Percentiles rank a stretch among this genome's conserved stretches.
Evolutionary conservation across 2,888 invertebrate species (phyloP).

Genomic region (Andricus quercusramuli): DNA sequence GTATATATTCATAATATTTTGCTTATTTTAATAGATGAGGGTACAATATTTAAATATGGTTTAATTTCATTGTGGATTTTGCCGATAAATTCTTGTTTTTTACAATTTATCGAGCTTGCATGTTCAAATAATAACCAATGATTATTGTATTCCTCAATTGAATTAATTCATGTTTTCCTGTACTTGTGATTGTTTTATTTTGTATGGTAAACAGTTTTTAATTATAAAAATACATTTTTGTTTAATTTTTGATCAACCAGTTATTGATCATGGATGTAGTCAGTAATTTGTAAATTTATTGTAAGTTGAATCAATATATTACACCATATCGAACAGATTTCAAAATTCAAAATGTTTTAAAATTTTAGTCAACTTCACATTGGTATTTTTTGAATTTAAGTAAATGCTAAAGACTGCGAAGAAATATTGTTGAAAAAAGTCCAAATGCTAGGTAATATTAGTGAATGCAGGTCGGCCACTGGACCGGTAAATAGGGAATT

Average conservation of each 20-base stretch:
- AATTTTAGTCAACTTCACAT: background rate
- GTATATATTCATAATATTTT: constrained; percentile 18
- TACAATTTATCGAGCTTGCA: background rate
- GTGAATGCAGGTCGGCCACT: no score
- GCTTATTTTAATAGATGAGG: background rate
- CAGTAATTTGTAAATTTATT: background rate
- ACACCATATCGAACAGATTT: background rate
- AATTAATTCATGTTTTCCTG: background rate
- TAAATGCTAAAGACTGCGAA: no score
- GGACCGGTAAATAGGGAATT: no score
- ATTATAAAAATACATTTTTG: background rate
- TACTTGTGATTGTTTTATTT: background rate
- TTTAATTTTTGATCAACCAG: background rate
- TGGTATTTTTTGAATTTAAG: background rate
- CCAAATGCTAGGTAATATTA: no score
- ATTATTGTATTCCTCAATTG: background rate
- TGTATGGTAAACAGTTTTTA: background rate
- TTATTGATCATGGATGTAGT: background rate
- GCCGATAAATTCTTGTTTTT: background rate
- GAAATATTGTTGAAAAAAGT: no score
- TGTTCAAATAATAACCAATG: no score
- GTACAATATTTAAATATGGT: background rate
- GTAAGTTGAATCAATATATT: background rate
- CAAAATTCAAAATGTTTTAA: background rate
- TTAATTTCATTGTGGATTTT: background rate